These are phyloP conservation scores for Thecocarcelia acutangulata DNA, from an alignment of 2,888 invertebrate genomes.

Conservation along the genomic window DNA sequence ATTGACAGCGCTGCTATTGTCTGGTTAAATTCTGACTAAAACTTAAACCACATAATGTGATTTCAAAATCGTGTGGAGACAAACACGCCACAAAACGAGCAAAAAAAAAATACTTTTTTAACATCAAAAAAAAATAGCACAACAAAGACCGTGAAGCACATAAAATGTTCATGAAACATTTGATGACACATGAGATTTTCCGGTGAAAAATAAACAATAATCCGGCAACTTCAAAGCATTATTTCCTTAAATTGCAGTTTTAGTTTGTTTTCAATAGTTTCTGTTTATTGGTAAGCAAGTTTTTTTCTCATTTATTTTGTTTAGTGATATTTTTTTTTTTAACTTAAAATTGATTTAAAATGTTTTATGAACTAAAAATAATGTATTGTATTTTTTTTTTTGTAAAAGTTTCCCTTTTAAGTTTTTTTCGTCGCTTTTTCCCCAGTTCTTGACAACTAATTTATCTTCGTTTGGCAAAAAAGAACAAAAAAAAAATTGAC, in stretches of 20 bases:
- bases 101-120: conserved; percentile 17
- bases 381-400: too few species aligned
- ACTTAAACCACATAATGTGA: conserved; percentile 38
- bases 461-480: conserved; percentile 16
- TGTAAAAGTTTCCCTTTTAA: background rate
- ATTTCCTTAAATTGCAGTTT: conserved; percentile 7
- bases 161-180: conserved; percentile 2
- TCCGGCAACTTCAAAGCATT: background rate
- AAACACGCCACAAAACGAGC: too few species aligned
- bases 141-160: conserved; percentile 6
- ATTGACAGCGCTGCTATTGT: conserved; percentile 6
- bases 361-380: conserved; percentile 5
- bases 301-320: background rate
- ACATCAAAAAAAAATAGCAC: conserved; percentile 38
- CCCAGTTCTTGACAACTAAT: conserved; percentile 8
- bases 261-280: background rate
- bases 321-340: background rate
- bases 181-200: conserved; percentile 10
- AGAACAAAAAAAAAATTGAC: background rate
- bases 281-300: background rate
- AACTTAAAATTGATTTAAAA: background rate
- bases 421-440: background rate
- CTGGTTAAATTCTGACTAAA: conserved; percentile 17
- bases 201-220: conserved; percentile 11
- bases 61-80: conserved; percentile 31